phyloP scores from a whole-genome alignment of 2,113 vertebrate species.

The Eurypyga helias region DNA sequence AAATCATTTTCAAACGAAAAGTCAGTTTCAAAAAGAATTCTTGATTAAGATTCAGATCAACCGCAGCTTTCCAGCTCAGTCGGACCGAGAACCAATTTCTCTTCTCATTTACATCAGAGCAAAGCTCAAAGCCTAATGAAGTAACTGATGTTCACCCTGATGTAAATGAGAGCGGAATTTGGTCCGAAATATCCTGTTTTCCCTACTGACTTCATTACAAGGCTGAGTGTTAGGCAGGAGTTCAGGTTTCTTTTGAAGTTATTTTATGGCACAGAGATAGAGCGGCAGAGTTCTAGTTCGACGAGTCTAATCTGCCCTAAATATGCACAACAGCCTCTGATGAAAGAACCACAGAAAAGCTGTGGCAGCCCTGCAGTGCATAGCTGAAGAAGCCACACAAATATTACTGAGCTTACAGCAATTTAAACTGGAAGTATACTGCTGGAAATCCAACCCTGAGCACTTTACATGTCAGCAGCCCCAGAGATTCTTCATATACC shows the following conservation, averaged over 20 bases:
- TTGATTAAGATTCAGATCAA: not conserved
- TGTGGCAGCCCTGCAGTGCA: not conserved
- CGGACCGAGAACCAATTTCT: not conserved
- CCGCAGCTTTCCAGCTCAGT: not conserved
- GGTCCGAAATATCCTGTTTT: not conserved
- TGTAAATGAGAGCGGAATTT: slow-evolving; percentile 8
- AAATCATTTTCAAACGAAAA: not conserved
- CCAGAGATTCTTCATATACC: not conserved
- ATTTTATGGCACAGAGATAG: not conserved
- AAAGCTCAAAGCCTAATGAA: slow-evolving; percentile 8
- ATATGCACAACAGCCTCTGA: not conserved
- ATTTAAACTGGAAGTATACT: not conserved
- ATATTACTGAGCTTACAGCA: not conserved
- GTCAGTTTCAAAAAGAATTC: not conserved
- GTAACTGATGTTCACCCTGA: not conserved
- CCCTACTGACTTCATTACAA: slow-evolving; percentile 2
- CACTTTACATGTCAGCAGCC: not conserved
- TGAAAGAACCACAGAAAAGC: not conserved
- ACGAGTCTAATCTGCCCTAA: not conserved
- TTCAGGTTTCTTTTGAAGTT: not conserved
- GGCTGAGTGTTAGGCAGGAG: not conserved
- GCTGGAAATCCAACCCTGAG: not conserved
- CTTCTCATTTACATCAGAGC: not conserved
- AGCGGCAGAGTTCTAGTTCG: not conserved
- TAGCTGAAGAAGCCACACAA: not conserved